Evolutionary conservation across 2,113 vertebrate species (phyloP).

Genomic region (Leucopternis melanops): DNA sequence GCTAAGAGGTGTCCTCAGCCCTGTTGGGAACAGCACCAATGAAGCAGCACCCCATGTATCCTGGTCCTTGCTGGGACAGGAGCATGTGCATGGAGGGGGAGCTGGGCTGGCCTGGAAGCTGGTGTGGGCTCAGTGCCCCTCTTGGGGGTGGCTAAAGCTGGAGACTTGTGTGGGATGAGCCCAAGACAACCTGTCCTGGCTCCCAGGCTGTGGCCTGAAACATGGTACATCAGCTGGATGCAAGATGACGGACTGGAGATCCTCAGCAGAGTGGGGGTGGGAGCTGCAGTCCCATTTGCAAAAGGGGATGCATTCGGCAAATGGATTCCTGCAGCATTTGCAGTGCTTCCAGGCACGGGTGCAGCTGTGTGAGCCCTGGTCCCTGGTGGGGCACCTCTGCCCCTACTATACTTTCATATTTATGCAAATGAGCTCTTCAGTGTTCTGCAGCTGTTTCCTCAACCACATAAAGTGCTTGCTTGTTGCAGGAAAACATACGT

Average conservation of each 20-base stretch:
- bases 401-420: not conserved
- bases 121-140: not conserved
- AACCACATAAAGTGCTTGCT: constrained; percentile 40
- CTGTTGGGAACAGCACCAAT: not conserved
- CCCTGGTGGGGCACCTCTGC: not conserved
- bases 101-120: not conserved
- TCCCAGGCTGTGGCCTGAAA: not conserved
- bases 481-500: constrained; percentile 52
- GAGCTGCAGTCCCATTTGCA: not conserved
- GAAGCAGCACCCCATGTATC: not conserved
- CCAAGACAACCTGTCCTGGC: not conserved
- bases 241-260: not conserved
- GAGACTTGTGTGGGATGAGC: not conserved
- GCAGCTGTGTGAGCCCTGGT: not conserved
- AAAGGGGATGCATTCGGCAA: no score
- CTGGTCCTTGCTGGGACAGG: not conserved
- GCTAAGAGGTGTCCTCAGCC: no score
- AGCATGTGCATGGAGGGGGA: not conserved
- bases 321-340: not conserved
- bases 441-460: constrained; percentile 49
- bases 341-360: not conserved
- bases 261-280: not conserved
- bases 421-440: constrained; percentile 8
- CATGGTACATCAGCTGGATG: not conserved
- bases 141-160: not conserved